These are phyloP conservation scores for Strigamia transsilvanica DNA, from an alignment of 2,888 invertebrate genomes.

Conservation along the genomic window DNA sequence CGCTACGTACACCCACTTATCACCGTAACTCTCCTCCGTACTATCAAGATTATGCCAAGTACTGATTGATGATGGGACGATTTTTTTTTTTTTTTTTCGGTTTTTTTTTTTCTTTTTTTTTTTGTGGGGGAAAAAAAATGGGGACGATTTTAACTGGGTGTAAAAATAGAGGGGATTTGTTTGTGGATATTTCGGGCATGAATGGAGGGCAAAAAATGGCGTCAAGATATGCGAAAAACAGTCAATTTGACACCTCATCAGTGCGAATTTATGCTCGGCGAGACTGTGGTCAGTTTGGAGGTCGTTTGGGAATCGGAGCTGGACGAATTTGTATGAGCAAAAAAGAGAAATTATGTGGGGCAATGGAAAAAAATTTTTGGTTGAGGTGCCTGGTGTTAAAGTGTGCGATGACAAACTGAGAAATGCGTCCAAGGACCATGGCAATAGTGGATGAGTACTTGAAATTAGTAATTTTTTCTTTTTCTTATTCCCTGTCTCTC, in stretches of 20 bases:
- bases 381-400: slow-evolving; percentile 15
- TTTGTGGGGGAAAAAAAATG: neutral
- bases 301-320: neutral
- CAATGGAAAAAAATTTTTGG: neutral
- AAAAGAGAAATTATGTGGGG: slow-evolving; percentile 3
- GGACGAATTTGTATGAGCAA: neutral
- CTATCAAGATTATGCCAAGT: slow-evolving; percentile 58
- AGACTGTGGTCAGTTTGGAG: neutral
- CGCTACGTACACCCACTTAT: slow-evolving; percentile 57
- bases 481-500: neutral
- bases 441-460: slow-evolving; percentile 17
- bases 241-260: slow-evolving; percentile 1
- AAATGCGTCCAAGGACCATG: slow-evolving; percentile 32
- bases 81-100: neutral
- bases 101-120: neutral
- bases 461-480: slow-evolving; percentile 34
- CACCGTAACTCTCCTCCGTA: slow-evolving; percentile 57
- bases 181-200: slow-evolving; percentile 17
- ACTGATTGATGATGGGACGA: slow-evolving; percentile 53
- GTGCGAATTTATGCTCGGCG: neutral
- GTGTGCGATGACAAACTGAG: slow-evolving; percentile 32
- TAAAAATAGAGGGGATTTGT: neutral
- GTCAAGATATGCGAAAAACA: neutral
- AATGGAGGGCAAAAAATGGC: slow-evolving; percentile 13
- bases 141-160: neutral